Conservation (phyloP, 1,140 invertebrate genomes). For the Drosophila nigromelanica region DNA sequence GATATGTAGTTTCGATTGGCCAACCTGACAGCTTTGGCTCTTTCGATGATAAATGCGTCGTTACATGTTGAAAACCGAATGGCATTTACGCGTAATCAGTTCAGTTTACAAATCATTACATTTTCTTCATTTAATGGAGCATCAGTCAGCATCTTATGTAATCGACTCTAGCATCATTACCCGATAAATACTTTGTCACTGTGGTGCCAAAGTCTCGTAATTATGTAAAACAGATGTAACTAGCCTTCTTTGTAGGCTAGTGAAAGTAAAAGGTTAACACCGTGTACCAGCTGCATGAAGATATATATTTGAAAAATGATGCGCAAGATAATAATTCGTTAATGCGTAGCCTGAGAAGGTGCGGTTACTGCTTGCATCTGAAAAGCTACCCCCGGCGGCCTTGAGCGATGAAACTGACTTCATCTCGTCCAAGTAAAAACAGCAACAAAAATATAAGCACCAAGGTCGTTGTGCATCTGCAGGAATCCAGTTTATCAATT, state of each 20-base stretch:
- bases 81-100: conserved; percentile 43
- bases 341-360: conserved; percentile 1
- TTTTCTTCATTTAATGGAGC: conserved; percentile 53
- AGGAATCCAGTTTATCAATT: conserved; percentile 61
- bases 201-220: conserved; percentile 6
- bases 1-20: conserved; percentile 2
- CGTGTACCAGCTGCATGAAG: conserved; percentile 12
- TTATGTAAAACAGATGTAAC: conserved; percentile 23
- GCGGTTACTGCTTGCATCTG: conserved; percentile 12
- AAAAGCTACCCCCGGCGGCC: conserved; percentile 44
- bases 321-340: conserved; percentile 1
- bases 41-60: conserved; percentile 52
- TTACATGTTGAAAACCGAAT: conserved; percentile 27
- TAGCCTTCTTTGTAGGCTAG: conserved; percentile 27
- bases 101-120: conserved; percentile 46
- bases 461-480: conserved; percentile 65
- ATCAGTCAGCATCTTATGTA: conserved; percentile 45
- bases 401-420: conserved; percentile 25
- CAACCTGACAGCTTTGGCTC: conserved; percentile 9
- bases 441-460: conserved; percentile 32
- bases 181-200: conserved; percentile 64
- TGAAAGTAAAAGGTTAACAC: conserved; percentile 62
- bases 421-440: conserved; percentile 1
- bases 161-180: conserved; percentile 38
- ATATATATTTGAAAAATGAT: conserved; percentile 50